Evolutionary conservation across 2,888 invertebrate species (phyloP), one percentile per base, ranked within the genome.

Genomic region (Chymomyza procnemis): DNA sequence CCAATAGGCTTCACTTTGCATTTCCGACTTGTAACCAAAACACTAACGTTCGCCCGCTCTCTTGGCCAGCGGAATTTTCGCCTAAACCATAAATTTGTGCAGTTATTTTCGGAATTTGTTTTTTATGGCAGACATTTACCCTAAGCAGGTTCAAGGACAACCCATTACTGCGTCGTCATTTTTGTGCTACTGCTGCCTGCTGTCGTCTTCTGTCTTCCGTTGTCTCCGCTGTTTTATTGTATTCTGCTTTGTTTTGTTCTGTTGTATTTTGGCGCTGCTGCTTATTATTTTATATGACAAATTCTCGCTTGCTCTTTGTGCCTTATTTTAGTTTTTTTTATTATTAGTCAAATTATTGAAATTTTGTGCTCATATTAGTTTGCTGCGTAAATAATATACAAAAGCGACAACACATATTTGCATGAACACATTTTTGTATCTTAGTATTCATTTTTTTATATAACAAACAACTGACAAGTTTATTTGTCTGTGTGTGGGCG

Each of bases 91-190:
- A 78, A 78, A 79, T 65, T 66, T 66, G 60, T 66, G 46, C 69
- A 66, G 75, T 67, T 66, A 65, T 46, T 21, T 69, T 71, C 22
- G 55, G 47, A 19, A 62, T 55, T 18, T 69, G 58, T 54, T 75
- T 21, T 65, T 41, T 67, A 67, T 52, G 47, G 60, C 62, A 46
- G 60, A 59, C 81, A 56, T 54, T 48, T 61, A 26, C 30, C 19
- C 16, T 14, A 26, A 71, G 50, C 50, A 50, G 80, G 75, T 85
- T 82, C 85, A 82, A 85, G 82, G 83, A 79, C 83, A 81, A 75
- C 41, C 59, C 66, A 67, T 71, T 63, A 61, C 63, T 74, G 67
- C 62, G 66, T 64, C 69, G 63, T 60, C 46, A 18, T 50, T 19
- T 50, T 50, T 50, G 18, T 50, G 50, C 18, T 50, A 12, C 19